A percentile compares a stretch with the other conserved stretches of the same genome.
phyloP scores from a whole-genome alignment of 2,797 vertebrate genomes.

The Rhinophrynus dorsalis region DNA sequence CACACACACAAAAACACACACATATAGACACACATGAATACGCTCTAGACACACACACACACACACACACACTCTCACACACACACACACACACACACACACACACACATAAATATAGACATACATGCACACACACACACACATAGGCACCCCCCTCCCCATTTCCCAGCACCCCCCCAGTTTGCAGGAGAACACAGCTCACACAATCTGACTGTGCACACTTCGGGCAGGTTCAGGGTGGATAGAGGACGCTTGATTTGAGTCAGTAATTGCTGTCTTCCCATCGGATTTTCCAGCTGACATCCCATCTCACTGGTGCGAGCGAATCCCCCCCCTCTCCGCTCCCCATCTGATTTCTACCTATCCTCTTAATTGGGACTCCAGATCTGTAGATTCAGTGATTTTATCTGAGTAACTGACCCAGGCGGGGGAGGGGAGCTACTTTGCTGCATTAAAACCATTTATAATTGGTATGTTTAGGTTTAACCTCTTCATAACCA shows the following conservation, averaged over 20 bases:
- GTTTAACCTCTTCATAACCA: constrained; percentile 34
- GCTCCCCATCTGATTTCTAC: constrained; percentile 46
- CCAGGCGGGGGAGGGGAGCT: constrained; percentile 32
- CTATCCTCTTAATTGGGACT: constrained; percentile 49
- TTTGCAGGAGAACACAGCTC: not conserved
- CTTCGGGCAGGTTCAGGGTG: constrained; percentile 38
- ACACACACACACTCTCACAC: too few species aligned
- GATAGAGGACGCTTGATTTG: constrained; percentile 45
- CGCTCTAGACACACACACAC: too few species aligned
- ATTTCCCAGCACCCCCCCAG: too few species aligned
- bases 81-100: too few species aligned
- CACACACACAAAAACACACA: too few species aligned
- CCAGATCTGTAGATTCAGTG: constrained; percentile 49
- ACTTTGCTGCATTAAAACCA: constrained; percentile 43
- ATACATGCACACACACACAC: too few species aligned
- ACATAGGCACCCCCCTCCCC: too few species aligned
- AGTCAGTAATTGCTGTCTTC: constrained; percentile 50
- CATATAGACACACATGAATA: too few species aligned
- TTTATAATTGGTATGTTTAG: constrained; percentile 47
- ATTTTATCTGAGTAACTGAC: constrained; percentile 50
- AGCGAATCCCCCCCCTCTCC: constrained; percentile 12
- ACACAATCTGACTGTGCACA: constrained; percentile 35
- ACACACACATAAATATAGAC: too few species aligned
- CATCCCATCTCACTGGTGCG: constrained; percentile 43
- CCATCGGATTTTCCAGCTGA: constrained; percentile 50